Conservation (phyloP, 2,888 invertebrate species). For the Drosophila birchii region DNA sequence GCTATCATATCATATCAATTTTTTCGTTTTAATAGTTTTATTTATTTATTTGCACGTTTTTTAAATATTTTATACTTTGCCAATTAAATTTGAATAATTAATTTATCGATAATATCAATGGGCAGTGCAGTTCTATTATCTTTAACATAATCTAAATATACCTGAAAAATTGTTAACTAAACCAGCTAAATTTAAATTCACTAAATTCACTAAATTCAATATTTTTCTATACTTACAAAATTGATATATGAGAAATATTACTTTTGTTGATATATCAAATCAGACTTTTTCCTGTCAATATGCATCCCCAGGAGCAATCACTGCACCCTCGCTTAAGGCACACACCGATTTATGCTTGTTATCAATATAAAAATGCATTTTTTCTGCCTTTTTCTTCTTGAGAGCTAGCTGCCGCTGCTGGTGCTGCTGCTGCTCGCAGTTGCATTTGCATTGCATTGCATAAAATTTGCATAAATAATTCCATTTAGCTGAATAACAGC, state of each 20-base stretch:
- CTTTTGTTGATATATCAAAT: not conserved
- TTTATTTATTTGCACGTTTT: too few relatives aligned
- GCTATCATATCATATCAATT: too few relatives aligned
- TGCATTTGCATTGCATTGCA: constrained; percentile 62
- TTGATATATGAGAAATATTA: not conserved
- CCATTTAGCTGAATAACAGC: constrained; percentile 39
- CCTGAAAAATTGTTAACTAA: too few relatives aligned
- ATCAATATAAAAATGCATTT: constrained; percentile 57
- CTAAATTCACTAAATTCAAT: not conserved
- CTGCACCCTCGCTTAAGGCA: not conserved
- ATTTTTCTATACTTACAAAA: not conserved
- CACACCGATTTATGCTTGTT: constrained; percentile 64
- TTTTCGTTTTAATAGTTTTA: too few relatives aligned
- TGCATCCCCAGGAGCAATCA: not conserved
- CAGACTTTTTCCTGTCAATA: not conserved
- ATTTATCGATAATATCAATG: too few relatives aligned
- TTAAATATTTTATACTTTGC: too few relatives aligned
- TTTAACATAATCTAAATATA: too few relatives aligned
- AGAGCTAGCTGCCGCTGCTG: not conserved
- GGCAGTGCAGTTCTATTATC: too few relatives aligned
- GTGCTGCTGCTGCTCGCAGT: constrained; percentile 35
- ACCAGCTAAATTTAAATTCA: too few relatives aligned
- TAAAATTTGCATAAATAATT: constrained; percentile 77
- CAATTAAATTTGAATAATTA: too few relatives aligned
- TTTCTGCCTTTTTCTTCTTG: constrained; percentile 25